Percentiles rank a stretch among this genome's conserved stretches.
phyloP scores from a whole-genome alignment of 2,797 vertebrate genomes.

The Mallotus villosus region DNA sequence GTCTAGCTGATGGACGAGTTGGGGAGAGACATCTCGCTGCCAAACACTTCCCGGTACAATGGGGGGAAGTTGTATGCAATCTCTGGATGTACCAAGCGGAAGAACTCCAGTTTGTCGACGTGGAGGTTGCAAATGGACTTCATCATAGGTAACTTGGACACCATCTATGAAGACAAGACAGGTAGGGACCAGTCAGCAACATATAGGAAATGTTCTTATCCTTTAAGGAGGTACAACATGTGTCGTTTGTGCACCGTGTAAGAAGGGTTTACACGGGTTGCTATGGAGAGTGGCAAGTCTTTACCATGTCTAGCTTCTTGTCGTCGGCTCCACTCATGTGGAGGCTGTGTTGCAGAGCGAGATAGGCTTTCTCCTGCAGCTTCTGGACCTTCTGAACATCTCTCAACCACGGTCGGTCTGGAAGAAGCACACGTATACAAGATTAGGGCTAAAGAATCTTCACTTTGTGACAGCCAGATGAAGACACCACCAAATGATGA shows the following conservation, averaged over 20 bases:
- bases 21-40: conserved; percentile 85
- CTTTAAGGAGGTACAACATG: background rate
- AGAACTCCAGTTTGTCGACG: conserved; percentile 90
- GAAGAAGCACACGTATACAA: conserved; percentile 2
- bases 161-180: conserved; percentile 71
- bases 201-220: background rate
- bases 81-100: conserved; percentile 87
- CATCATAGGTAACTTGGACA: conserved; percentile 87
- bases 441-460: background rate
- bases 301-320: conserved; percentile 88
- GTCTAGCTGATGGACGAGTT: conserved; percentile 83
- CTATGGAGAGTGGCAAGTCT: background rate
- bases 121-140: conserved; percentile 92
- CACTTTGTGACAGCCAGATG: no score
- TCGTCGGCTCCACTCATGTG: conserved; percentile 79
- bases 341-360: conserved; percentile 88
- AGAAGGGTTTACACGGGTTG: background rate
- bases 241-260: background rate
- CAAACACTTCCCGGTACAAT: conserved; percentile 90
- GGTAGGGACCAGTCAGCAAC: conserved; percentile 4
- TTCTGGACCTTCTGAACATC: conserved; percentile 87
- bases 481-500: background rate
- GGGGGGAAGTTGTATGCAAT: conserved; percentile 88
- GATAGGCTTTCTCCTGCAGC: conserved; percentile 87
- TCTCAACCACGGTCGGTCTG: conserved; percentile 86